phyloP scores from a whole-genome alignment of 2,888 invertebrate genomes.

The Capitulum mitella region DNA sequence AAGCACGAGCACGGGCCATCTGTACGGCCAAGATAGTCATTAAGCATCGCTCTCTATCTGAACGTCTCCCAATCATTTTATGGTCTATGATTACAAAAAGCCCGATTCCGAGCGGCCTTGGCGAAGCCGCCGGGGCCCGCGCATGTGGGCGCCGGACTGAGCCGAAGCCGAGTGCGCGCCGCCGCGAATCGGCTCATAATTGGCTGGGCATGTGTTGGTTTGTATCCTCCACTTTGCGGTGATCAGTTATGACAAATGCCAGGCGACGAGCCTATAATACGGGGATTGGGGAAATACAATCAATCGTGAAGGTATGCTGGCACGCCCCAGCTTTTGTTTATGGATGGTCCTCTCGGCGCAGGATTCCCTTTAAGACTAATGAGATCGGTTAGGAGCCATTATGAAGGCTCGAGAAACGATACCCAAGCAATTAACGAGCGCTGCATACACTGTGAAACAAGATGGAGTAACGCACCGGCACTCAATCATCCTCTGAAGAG shows the following conservation, averaged over 20 bases:
- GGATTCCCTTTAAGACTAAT: conserved; percentile 23
- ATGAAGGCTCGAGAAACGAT: conserved; percentile 23
- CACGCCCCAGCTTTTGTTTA: conserved; percentile 16
- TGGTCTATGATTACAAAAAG: conserved; percentile 16
- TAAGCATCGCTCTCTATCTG: conserved; percentile 14
- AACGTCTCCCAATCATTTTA: conserved; percentile 12
- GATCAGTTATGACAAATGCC: conserved; percentile 24
- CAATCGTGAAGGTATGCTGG: conserved; percentile 9
- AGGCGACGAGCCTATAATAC: conserved; percentile 19
- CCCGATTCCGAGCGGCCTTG: neutral
- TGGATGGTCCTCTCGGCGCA: neutral
- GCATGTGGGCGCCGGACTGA: neutral
- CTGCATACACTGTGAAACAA: neutral
- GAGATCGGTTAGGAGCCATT: conserved; percentile 21
- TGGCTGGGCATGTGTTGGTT: conserved; percentile 9
- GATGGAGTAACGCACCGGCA: conserved; percentile 7
- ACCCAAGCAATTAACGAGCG: conserved; percentile 13
- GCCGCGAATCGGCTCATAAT: neutral
- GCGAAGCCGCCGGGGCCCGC: neutral
- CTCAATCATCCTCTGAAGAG: neutral
- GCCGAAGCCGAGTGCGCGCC: neutral
- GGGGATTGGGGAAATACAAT: conserved; percentile 9
- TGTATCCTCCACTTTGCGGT: conserved; percentile 25
- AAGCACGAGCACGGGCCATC: neutral
- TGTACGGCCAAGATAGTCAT: neutral